Evolutionary conservation across 2,113 vertebrate species (phyloP).

Genomic region (Speoplatyrhinus poulsoni): DNA sequence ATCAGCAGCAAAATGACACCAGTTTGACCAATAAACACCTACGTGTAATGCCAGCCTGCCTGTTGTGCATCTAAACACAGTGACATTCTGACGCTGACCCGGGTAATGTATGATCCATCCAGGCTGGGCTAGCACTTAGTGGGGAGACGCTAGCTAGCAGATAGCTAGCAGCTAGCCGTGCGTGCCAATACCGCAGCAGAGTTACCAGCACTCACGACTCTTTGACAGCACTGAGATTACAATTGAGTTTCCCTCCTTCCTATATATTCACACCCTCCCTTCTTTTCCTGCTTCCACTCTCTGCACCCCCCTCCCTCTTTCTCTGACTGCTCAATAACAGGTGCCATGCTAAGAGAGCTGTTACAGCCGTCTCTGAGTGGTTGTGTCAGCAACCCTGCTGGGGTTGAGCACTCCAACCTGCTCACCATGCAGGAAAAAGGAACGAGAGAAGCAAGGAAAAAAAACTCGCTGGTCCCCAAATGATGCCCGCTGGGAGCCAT

Average conservation of each 20-base stretch:
- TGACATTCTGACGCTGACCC: slow-evolving; percentile 18
- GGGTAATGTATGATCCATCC: slow-evolving; percentile 28
- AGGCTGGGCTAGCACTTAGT: slow-evolving; percentile 22
- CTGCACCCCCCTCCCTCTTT: slow-evolving; percentile 52
- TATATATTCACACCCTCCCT: slow-evolving; percentile 30
- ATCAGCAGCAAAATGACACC: not conserved
- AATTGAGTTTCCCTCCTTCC: slow-evolving; percentile 78
- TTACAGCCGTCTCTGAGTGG: slow-evolving; percentile 76
- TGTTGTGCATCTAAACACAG: slow-evolving; percentile 34
- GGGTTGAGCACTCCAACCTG: slow-evolving; percentile 75
- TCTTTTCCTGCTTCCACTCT: slow-evolving; percentile 2
- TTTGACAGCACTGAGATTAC: slow-evolving; percentile 84
- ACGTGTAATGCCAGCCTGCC: slow-evolving; percentile 10
- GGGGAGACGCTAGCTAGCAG: slow-evolving; percentile 51
- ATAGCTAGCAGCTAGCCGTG: not conserved
- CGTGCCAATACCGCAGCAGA: slow-evolving; percentile 76
- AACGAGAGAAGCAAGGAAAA: slow-evolving; percentile 43
- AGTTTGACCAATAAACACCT: slow-evolving; percentile 17
- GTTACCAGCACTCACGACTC: slow-evolving; percentile 79
- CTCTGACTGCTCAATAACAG: slow-evolving; percentile 80
- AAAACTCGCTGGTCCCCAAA: slow-evolving; percentile 66
- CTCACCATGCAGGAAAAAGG: slow-evolving; percentile 75
- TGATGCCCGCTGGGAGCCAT: slow-evolving; percentile 74
- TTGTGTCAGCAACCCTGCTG: slow-evolving; percentile 80
- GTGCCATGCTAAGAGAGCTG: slow-evolving; percentile 81